Conservation (phyloP, 2,113 vertebrate genomes). For the Lepus americanus region DNA sequence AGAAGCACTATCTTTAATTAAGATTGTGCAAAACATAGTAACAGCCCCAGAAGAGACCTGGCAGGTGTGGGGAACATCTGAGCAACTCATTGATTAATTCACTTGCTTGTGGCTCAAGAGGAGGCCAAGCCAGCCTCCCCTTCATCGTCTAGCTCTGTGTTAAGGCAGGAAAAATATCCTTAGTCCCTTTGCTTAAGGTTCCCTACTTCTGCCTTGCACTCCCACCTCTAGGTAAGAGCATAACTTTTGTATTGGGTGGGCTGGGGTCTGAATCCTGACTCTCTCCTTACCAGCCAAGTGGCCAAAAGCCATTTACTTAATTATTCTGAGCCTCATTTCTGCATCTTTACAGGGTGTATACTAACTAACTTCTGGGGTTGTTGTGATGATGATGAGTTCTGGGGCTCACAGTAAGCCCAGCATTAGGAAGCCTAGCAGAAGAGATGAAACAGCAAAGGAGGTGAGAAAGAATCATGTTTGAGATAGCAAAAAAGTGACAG, state of each 20-base stretch:
- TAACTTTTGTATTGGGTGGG: neutral
- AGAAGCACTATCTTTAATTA: slow-evolving; percentile 21
- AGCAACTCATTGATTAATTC: neutral
- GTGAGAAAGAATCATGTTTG: too few species aligned
- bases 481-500: too few species aligned
- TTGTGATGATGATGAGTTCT: neutral
- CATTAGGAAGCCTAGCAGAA: too few species aligned
- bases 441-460: too few species aligned
- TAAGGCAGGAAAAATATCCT: neutral
- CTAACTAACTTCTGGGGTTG: neutral
- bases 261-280: neutral
- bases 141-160: neutral
- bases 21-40: neutral
- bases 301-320: neutral
- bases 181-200: rapidly evolving
- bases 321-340: neutral
- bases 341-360: neutral
- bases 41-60: neutral
- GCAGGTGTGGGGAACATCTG: slow-evolving; percentile 43
- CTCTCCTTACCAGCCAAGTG: neutral
- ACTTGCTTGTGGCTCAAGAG: neutral
- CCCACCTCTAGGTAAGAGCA: neutral
- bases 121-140: neutral
- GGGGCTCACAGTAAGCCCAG: too few species aligned
- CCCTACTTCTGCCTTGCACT: neutral